A percentile compares a stretch with the other conserved stretches of the same genome.
Evolutionary conservation across 2,797 vertebrate species (phyloP).

Genomic region (Smutsia temminckii): DNA sequence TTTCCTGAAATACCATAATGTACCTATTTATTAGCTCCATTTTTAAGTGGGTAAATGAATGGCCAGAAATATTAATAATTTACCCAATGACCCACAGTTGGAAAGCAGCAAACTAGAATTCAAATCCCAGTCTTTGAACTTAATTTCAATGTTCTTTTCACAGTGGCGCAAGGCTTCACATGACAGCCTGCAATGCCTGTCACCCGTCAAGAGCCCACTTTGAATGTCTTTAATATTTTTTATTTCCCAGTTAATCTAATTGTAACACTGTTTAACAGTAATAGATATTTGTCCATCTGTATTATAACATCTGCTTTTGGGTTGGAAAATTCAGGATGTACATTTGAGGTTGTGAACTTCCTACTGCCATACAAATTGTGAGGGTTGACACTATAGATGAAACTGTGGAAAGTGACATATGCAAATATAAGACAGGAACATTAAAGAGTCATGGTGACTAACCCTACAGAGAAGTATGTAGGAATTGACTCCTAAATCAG

Average conservation of each 20-base stretch:
- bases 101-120: neutral
- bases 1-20: neutral
- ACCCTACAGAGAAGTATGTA: neutral
- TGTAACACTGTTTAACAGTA: neutral
- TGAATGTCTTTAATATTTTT: neutral
- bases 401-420: neutral
- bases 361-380: neutral
- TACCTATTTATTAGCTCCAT: neutral
- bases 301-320: neutral
- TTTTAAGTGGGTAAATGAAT: neutral
- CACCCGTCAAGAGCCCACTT: neutral
- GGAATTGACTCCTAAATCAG: neutral
- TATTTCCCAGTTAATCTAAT: neutral
- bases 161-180: neutral
- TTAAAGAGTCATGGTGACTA: neutral
- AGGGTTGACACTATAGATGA: neutral
- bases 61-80: neutral
- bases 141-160: neutral
- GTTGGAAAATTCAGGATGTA: slow-evolving; percentile 10
- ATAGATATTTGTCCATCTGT: neutral
- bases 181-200: neutral
- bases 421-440: neutral
- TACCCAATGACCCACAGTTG: neutral
- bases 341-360: neutral
- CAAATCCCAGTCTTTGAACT: neutral